Evolutionary conservation across 2,797 vertebrate genomes (phyloP).

Genomic region (Bradypodion pumilum): DNA sequence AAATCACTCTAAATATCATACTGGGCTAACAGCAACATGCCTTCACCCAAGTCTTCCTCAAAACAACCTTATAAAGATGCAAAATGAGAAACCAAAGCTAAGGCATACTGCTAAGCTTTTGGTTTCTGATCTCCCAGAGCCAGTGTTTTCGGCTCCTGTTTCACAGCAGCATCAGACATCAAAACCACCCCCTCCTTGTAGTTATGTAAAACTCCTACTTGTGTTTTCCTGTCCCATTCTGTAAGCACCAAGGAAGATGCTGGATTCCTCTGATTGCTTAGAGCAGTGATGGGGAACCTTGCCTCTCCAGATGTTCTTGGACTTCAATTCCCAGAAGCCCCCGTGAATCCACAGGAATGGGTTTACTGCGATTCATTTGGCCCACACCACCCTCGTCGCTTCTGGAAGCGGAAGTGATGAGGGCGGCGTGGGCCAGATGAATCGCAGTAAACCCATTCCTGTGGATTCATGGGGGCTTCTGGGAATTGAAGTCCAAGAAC

Average conservation of each 20-base stretch:
- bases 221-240: conserved; percentile 24
- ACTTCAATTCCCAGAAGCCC: too few species aligned
- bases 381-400: too few species aligned
- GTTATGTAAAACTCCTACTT: background rate
- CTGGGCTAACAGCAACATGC: background rate
- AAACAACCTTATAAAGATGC: background rate
- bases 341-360: too few species aligned
- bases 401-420: too few species aligned
- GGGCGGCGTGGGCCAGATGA: too few species aligned
- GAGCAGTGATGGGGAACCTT: too few species aligned
- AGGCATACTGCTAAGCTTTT: background rate
- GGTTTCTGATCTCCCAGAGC: background rate
- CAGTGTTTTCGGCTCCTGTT: background rate
- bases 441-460: too few species aligned
- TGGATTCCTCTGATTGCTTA: background rate
- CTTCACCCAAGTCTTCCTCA: background rate
- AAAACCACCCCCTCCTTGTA: background rate
- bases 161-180: background rate
- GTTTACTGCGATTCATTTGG: too few species aligned
- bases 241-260: background rate
- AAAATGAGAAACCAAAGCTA: background rate
- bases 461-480: too few species aligned
- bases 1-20: background rate
- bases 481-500: too few species aligned
- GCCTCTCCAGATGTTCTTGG: too few species aligned